Conservation (phyloP, 2,888 invertebrate genomes). For the Drosophila nr. perissopoda region DNA sequence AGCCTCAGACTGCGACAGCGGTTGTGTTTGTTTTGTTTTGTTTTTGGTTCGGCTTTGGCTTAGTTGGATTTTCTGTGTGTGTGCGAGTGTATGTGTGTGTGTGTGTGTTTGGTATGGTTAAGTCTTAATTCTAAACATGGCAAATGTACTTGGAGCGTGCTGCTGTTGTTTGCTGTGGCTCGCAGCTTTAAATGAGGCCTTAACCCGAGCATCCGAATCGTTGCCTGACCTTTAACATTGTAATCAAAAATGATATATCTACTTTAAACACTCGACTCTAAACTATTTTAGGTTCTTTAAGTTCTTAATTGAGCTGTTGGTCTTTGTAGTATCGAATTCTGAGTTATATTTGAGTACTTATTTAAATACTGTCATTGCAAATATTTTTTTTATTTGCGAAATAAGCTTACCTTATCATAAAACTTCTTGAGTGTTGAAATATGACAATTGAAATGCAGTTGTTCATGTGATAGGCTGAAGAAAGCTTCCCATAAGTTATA, state of each 20-base stretch:
- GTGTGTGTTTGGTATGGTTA: constrained; percentile 43
- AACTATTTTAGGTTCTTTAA: background rate
- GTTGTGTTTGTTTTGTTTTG: constrained; percentile 36
- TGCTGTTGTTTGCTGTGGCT: constrained; percentile 47
- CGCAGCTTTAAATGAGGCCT: constrained; percentile 63
- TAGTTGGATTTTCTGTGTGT: constrained; percentile 13
- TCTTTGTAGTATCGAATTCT: background rate
- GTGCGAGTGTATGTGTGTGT: constrained; percentile 9
- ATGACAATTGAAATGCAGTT: background rate
- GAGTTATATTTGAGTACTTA: background rate
- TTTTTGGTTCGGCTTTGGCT: constrained; percentile 36
- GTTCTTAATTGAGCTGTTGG: background rate
- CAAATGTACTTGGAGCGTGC: constrained; percentile 78
- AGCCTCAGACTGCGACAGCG: constrained; percentile 21
- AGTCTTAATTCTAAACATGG: constrained; percentile 80
- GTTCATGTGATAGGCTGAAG: background rate
- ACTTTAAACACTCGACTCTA: constrained; percentile 5
- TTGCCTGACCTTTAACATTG: constrained; percentile 67
- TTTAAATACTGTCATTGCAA: background rate
- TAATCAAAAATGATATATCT: constrained; percentile 60
- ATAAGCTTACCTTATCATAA: background rate
- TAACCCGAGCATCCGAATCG: constrained; percentile 59
- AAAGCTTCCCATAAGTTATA: background rate
- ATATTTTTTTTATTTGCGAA: background rate
- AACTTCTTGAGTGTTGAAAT: too few species aligned